Evolutionary conservation across 1,140 invertebrate species (phyloP), one percentile per base, ranked within the genome.

Genomic region (Scaptomyza pallida): DNA sequence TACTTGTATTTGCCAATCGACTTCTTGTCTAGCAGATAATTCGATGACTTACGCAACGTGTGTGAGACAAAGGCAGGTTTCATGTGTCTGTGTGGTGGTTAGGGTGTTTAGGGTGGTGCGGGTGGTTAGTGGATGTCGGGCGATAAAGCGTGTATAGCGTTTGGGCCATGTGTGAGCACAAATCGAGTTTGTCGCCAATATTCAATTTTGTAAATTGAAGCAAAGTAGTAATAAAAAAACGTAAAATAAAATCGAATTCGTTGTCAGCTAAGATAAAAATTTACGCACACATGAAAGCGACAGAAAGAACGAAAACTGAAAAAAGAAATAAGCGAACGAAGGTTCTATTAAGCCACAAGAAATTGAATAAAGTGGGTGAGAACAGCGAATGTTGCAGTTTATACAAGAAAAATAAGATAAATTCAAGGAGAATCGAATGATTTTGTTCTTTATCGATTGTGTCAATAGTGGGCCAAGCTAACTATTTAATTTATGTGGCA

Each of bases 181-280:
- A 83, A 83, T 83, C 79, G 79, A 83, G 79, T 83, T 83, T 72
- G 63, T 75, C 47, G 72, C 75, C 79, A 75, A 83, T 78, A 83
- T 83, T 83, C 79, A 83, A 83, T 83, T 83, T 83, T 75, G 61
- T 78, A 83, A 78, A 83, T 83, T 83, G 79, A 83, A 75, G 54
- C 61, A 83, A 83, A 82, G 79, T 68, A 70, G 51, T 68, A 83
- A 69, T 72, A 67, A 72, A 72, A 72, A 72, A n/a, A n/a, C n/a
- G 60, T 59, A 61, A 61, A 47, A 52, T 52, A 15, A 68, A 68
- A 68, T 68, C 55, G 64, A 68, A 52, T 68, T 68, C 47, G 44
- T 9, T 67, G 45, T 40, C 13, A 51, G 52, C 63, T 67, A 59
- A 67, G 63, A 67, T 48, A 57, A 43, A 67, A 57, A 43, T 56